Evolutionary conservation across 53 echinoderm and acorn worm species (phyloP).

Genomic region (Luidia sarsii): DNA sequence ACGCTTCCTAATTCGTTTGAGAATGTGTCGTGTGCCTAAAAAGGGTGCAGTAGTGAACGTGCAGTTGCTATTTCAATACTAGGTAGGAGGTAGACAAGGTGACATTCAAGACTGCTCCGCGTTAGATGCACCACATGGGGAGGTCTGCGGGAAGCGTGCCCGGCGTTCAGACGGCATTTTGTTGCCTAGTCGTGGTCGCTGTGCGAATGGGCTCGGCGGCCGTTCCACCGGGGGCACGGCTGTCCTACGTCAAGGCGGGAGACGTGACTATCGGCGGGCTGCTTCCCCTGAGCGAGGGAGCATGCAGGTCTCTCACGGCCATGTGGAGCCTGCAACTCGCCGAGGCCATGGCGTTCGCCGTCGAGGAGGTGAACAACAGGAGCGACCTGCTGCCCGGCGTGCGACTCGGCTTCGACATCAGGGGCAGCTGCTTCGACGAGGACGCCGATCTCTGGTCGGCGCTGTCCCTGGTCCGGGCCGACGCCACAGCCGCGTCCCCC

Average conservation of each 20-base stretch:
- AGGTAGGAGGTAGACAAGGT: too few relatives aligned
- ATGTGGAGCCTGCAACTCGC: constrained; percentile 36
- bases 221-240: background rate
- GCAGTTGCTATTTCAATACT: too few relatives aligned
- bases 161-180: too few relatives aligned
- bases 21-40: too few relatives aligned
- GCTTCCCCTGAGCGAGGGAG: constrained; percentile 5
- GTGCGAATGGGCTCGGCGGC: too few relatives aligned
- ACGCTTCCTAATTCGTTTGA: too few relatives aligned
- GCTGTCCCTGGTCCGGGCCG: constrained; percentile 8
- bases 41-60: too few relatives aligned
- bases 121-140: too few relatives aligned
- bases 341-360: constrained; percentile 26
- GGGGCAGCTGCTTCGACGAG: constrained; percentile 15
- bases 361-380: constrained; percentile 25
- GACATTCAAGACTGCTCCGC: too few relatives aligned
- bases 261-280: constrained; percentile 26
- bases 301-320: background rate
- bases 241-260: constrained; percentile 9
- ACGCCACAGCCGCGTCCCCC: background rate
- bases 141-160: too few relatives aligned
- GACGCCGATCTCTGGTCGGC: constrained; percentile 19
- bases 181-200: too few relatives aligned
- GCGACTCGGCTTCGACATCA: constrained; percentile 19
- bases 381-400: constrained; percentile 11